These are phyloP conservation scores for Belonocnema kinseyi DNA, from an alignment of 1,140 invertebrate species.

Conservation along the genomic window DNA sequence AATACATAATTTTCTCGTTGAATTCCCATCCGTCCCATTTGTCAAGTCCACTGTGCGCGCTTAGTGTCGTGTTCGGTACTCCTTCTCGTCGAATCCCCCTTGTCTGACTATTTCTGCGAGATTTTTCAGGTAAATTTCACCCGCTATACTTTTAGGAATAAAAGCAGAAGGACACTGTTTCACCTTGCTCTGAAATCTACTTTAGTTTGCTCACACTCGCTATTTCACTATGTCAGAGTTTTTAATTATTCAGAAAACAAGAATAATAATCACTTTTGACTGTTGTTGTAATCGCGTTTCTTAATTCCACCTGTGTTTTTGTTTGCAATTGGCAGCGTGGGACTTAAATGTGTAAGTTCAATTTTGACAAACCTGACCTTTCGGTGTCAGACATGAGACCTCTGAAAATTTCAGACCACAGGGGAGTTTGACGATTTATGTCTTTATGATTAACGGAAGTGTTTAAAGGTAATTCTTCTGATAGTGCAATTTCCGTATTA, in stretches of 20 bases:
- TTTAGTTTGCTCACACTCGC: slow-evolving; percentile 1
- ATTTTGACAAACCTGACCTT: not conserved
- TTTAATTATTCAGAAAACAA: slow-evolving; percentile 20
- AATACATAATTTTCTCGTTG: slow-evolving; percentile 38
- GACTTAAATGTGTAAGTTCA: not conserved
- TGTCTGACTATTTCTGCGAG: not conserved
- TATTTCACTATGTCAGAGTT: not conserved
- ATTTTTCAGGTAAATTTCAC: slow-evolving; percentile 16
- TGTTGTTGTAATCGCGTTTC: not conserved
- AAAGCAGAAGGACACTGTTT: slow-evolving; percentile 22
- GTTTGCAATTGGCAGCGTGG: not conserved
- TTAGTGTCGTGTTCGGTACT: slow-evolving; percentile 32
- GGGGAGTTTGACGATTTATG: no score
- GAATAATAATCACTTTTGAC: not conserved
- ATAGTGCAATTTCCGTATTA: no score
- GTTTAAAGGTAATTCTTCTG: no score
- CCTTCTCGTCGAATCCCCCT: slow-evolving; percentile 27
- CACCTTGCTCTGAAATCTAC: slow-evolving; percentile 1
- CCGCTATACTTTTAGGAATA: not conserved
- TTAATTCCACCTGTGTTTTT: not conserved
- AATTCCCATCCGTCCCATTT: slow-evolving; percentile 17
- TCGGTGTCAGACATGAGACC: not conserved
- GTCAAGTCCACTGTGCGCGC: slow-evolving; percentile 21
- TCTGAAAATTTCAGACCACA: no score
- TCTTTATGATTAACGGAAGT: no score